phyloP scores from a whole-genome alignment of 1,140 invertebrate species.

The Geopemphigus sp. region DNA sequence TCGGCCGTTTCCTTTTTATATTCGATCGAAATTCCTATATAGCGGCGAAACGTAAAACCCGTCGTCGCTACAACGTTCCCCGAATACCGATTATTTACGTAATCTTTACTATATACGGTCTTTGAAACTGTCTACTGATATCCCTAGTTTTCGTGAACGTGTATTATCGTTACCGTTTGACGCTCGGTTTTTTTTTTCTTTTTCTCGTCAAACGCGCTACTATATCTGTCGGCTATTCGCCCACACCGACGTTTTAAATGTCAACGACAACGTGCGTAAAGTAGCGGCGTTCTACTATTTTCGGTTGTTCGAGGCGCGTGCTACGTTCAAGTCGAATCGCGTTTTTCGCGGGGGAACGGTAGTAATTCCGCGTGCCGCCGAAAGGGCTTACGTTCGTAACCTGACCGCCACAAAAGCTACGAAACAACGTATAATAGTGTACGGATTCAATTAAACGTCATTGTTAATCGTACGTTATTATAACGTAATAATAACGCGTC shows the following conservation, averaged over 20 bases:
- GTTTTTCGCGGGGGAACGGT: not conserved
- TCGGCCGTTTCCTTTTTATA: not conserved
- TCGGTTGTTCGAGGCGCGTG: no score
- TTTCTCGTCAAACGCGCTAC: not conserved
- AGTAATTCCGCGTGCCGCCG: not conserved
- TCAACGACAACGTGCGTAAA: not conserved
- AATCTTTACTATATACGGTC: not conserved
- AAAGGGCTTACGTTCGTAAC: not conserved
- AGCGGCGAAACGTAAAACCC: not conserved
- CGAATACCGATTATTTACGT: constrained; percentile 1
- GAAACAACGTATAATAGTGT: no score
- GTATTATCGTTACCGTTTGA: not conserved
- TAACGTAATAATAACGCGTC: not conserved
- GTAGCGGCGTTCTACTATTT: not conserved
- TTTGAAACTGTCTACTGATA: not conserved
- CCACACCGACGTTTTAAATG: not conserved
- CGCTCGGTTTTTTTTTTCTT: not conserved
- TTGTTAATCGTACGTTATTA: not conserved
- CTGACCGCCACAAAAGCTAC: no score
- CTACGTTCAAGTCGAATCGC: constrained; percentile 1
- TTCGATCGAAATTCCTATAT: not conserved
- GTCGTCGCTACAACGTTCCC: not conserved
- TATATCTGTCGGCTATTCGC: no score
- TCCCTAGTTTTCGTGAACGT: not conserved
- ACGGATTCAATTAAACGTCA: not conserved